Evolutionary conservation across 2,113 vertebrate genomes (phyloP).

Genomic region (Corythornis cristatus): DNA sequence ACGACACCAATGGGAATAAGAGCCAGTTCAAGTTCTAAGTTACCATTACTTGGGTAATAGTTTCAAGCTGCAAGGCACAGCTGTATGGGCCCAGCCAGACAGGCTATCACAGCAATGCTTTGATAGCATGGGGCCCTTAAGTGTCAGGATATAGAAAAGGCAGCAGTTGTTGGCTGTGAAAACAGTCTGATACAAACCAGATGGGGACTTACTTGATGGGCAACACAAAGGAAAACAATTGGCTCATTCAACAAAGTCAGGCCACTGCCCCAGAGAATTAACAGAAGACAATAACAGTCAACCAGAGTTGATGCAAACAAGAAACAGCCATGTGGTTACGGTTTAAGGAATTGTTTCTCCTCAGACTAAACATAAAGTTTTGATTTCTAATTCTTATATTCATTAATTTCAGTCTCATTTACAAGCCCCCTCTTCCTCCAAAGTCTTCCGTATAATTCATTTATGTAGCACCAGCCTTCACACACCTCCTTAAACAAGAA

Average conservation of each 20-base stretch:
- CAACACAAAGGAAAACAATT: slow-evolving; percentile 87
- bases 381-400: slow-evolving; percentile 79
- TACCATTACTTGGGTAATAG: slow-evolving; percentile 77
- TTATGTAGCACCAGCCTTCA: slow-evolving; percentile 48
- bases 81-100: slow-evolving; percentile 78
- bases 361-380: slow-evolving; percentile 82
- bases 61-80: slow-evolving; percentile 82
- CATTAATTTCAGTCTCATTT: slow-evolving; percentile 73
- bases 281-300: slow-evolving; percentile 81
- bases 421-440: slow-evolving; percentile 51
- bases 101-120: slow-evolving; percentile 78
- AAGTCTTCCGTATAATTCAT: slow-evolving; percentile 59
- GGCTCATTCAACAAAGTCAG: slow-evolving; percentile 85
- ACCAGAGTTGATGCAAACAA: slow-evolving; percentile 78
- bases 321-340: slow-evolving; percentile 76
- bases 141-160: slow-evolving; percentile 86
- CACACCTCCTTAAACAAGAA: slow-evolving; percentile 46
- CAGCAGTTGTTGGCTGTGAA: slow-evolving; percentile 88
- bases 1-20: slow-evolving; percentile 77
- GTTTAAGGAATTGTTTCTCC: slow-evolving; percentile 75
- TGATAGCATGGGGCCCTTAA: slow-evolving; percentile 82
- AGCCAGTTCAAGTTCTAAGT: slow-evolving; percentile 75
- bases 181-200: slow-evolving; percentile 90
- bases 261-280: slow-evolving; percentile 77
- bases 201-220: slow-evolving; percentile 84